These are phyloP conservation scores for Metopolophium dirhodum DNA, from an alignment of 1,140 invertebrate genomes.

Conservation along the genomic window DNA sequence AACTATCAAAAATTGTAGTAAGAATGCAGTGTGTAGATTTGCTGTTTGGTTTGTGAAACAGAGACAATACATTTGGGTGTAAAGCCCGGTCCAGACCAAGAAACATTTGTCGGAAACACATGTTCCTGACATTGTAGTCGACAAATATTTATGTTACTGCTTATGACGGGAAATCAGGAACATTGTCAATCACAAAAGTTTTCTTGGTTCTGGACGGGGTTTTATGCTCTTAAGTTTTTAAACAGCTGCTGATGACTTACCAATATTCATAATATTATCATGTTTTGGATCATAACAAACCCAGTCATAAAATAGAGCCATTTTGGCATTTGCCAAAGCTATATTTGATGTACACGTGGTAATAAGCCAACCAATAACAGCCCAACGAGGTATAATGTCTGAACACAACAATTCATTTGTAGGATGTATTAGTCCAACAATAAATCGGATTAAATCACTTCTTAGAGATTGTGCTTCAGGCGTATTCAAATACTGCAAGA, in stretches of 20 bases:
- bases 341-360: conserved; percentile 92
- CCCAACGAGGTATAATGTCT: conserved; percentile 98
- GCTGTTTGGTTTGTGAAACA: neutral
- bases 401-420: conserved; percentile 96
- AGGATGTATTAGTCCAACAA: conserved; percentile 97
- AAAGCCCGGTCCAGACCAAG: neutral
- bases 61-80: neutral
- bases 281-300: conserved; percentile 93
- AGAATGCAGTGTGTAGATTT: neutral
- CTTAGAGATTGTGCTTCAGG: conserved; percentile 93
- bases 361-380: conserved; percentile 96
- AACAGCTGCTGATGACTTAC: conserved; percentile 62
- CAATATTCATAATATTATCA: conserved; percentile 99
- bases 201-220: no score
- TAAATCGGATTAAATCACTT: conserved; percentile 96
- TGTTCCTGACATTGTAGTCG: no score
- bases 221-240: neutral
- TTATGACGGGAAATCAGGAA: no score
- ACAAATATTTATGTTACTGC: no score
- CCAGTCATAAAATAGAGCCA: conserved; percentile 98
- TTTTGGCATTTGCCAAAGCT: conserved; percentile 92
- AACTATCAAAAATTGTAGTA: neutral
- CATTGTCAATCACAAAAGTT: no score
- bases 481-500: conserved; percentile 89
- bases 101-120: no score